These are phyloP conservation scores for Asobara japonica DNA, from an alignment of 1,140 invertebrate genomes.

Conservation along the genomic window DNA sequence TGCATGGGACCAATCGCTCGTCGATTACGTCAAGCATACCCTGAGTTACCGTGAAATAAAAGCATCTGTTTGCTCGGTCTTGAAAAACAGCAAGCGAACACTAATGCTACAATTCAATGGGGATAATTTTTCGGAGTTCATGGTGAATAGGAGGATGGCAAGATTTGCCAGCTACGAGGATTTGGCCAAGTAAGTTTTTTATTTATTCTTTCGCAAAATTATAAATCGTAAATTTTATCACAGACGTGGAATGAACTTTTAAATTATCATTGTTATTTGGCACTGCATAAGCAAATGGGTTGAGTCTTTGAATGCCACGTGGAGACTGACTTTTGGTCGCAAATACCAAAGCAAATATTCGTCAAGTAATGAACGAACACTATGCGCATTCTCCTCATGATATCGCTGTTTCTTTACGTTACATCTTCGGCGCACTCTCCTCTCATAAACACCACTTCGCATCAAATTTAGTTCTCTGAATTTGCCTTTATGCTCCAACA, in stretches of 20 bases:
- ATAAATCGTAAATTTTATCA: neutral
- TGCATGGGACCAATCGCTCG: conserved; percentile 64
- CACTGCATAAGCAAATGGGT: no score
- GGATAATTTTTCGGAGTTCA: conserved; percentile 47
- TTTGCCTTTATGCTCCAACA: no score
- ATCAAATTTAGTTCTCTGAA: no score
- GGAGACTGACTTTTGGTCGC: no score
- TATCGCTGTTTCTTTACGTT: no score
- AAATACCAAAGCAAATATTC: no score
- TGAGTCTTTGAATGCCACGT: no score
- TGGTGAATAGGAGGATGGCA: conserved; percentile 47
- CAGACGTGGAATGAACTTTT: neutral
- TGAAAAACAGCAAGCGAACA: neutral
- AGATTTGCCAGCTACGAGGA: neutral
- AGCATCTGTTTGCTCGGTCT: neutral
- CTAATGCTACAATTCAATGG: conserved; percentile 45
- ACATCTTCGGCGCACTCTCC: no score
- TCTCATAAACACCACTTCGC: no score
- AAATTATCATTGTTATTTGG: neutral
- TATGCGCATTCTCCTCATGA: no score
- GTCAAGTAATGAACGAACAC: no score
- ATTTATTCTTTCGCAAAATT: neutral
- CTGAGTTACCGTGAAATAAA: conserved; percentile 67
- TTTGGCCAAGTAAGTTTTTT: neutral
- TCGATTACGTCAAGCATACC: conserved; percentile 63